A percentile compares a stretch with the other conserved stretches of the same genome.
phyloP scores from a whole-genome alignment of 2,797 vertebrate genomes.

The Trachops cirrhosus region DNA sequence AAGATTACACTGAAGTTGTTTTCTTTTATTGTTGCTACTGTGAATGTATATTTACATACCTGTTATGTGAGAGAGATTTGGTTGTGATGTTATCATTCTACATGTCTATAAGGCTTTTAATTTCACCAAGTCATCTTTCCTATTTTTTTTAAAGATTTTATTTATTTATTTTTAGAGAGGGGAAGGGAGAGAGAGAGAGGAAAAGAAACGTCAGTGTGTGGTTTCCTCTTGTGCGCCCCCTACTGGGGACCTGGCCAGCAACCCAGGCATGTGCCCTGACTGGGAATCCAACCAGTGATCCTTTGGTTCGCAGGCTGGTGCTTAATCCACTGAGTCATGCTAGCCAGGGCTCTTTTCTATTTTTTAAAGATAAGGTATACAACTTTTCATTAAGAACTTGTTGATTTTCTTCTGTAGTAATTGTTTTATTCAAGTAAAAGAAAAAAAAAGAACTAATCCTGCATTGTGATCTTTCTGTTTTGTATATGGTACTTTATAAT shows the following conservation, averaged over 20 bases:
- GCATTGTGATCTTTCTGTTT: slow-evolving; percentile 19
- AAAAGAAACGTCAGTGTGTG: too few species aligned
- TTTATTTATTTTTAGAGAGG: too few species aligned
- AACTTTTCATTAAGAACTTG: slow-evolving; percentile 37
- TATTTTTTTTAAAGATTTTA: slow-evolving; percentile 12
- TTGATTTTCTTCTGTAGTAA: slow-evolving; percentile 17
- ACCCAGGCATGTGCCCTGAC: too few species aligned
- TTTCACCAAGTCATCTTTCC: slow-evolving; percentile 6
- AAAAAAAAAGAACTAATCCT: neutral
- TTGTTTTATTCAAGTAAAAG: slow-evolving; percentile 13
- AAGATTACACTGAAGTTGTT: slow-evolving; percentile 27
- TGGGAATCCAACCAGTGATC: too few species aligned
- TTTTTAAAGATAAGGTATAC: neutral
- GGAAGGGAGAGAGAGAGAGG: too few species aligned
- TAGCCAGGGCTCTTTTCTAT: neutral
- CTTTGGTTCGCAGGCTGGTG: too few species aligned
- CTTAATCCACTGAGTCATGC: too few species aligned
- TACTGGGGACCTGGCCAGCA: too few species aligned
- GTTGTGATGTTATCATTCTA: slow-evolving; percentile 7
- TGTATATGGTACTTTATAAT: neutral
- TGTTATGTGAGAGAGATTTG: neutral
- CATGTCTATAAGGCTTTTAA: neutral
- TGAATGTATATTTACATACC: neutral
- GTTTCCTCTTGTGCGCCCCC: too few species aligned
- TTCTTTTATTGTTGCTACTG: slow-evolving; percentile 3